Evolutionary conservation across 2,888 invertebrate genomes (phyloP), one percentile per base, ranked within the genome.

Genomic region (Drosophila tanythrix): DNA sequence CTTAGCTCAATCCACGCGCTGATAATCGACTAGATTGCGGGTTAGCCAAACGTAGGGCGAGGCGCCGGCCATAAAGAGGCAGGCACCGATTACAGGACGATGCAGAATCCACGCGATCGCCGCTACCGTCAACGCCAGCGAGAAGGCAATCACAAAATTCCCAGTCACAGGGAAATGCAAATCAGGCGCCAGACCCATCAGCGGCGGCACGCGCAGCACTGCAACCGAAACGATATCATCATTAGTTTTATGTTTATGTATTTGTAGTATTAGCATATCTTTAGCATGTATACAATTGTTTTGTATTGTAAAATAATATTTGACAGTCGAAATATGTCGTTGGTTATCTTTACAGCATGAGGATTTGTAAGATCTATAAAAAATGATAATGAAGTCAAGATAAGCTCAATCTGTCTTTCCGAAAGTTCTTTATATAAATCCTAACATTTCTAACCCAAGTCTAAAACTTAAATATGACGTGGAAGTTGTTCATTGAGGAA

Each of bases 61-160:
- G 48, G 93, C 90, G 1, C 94, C 94, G 3, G 94, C 94, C 80
- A 94, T 93, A 38, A 94, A 83, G 31, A 94, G 88, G 11, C 94
- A 94, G 67, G 93, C 93, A 3, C 94, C 94, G 46, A 95, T 91
- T 93, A 94, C 93, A 11, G 94, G 94, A 59, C 94, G 92, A 81
- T 94, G 94, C 40, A 94, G 76, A 25, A 94, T 92, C 95, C 95
- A 95, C 13, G 94, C 94, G 21, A 94, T 89, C 3, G 94, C 93
- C 13, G 94, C 94, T 25, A 94, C 93, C 33, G 94, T 89, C 40
- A 94, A 79, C 11, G 94, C 93, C 48, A 94, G 76, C 0, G 94
- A 94, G 35, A 94, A 88, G 1, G 94, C 94, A 38, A 94, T 91
- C 25, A 93, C 82, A 11, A 94, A 88, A 83, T 94, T 94, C 0